These are phyloP conservation scores for Acanthis flammea DNA, from an alignment of 2,797 vertebrate species.

Conservation along the genomic window DNA sequence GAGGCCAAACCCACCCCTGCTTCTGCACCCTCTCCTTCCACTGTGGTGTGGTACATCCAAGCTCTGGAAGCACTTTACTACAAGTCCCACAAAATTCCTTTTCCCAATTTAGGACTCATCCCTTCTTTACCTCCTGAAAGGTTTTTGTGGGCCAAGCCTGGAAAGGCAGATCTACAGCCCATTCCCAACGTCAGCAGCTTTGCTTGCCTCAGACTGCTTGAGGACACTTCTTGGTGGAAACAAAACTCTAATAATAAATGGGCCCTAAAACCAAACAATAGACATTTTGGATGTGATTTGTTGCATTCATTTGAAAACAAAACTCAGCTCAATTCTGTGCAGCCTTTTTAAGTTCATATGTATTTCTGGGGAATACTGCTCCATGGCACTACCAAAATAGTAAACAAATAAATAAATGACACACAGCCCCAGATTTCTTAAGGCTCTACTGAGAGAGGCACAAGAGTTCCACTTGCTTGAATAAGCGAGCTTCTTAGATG, in stretches of 20 bases:
- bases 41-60: fast-evolving
- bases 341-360: not conserved
- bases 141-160: not conserved
- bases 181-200: not conserved
- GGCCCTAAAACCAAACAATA: not conserved
- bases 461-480: not conserved
- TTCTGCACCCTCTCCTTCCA: not conserved
- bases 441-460: not conserved
- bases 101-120: not conserved
- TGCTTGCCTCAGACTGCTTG: not conserved
- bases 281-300: not conserved
- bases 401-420: not conserved
- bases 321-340: not conserved
- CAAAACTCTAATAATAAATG: not conserved
- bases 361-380: not conserved
- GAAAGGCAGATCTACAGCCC: not conserved
- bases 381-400: not conserved
- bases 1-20: not conserved
- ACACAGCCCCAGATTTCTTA: not conserved
- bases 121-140: not conserved
- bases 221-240: not conserved
- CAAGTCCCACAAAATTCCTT: not conserved
- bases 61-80: not conserved
- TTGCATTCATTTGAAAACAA: not conserved
- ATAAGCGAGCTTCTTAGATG: not conserved